Percentiles rank a stretch among this genome's conserved stretches.
Evolutionary conservation across 2,113 vertebrate species (phyloP).

Genomic region (Crotophaga sulcirostris): DNA sequence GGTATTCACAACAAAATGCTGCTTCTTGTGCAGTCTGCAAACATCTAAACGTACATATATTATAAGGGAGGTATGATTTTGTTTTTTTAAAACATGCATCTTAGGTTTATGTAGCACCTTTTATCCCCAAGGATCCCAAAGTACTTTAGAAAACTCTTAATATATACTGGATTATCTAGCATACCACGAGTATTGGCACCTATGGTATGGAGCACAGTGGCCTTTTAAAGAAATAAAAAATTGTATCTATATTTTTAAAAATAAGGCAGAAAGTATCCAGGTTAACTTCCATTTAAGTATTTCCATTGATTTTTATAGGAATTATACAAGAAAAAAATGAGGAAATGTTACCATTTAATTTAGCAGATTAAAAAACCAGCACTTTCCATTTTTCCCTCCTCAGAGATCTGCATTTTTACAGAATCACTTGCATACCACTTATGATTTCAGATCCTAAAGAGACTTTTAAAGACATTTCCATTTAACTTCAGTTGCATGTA

Average conservation of each 20-base stretch:
- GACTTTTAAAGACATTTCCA: background rate
- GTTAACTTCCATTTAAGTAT: background rate
- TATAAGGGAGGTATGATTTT: background rate
- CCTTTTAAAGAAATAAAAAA: background rate
- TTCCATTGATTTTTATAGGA: background rate
- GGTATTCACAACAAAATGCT: background rate
- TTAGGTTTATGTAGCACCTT: background rate
- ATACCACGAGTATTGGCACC: background rate
- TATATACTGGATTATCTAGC: background rate
- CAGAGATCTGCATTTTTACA: background rate
- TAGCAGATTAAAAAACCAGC: background rate
- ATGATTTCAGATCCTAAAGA: background rate
- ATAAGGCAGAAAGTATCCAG: background rate
- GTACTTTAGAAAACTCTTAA: background rate
- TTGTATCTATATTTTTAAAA: background rate
- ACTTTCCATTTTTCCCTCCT: accelerated
- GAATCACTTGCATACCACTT: background rate
- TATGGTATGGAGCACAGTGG: background rate
- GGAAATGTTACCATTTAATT: background rate
- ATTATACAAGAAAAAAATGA: background rate
- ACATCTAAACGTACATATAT: background rate
- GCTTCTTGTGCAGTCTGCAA: background rate
- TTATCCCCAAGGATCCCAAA: background rate
- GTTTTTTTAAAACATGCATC: background rate
- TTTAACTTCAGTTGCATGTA: background rate